A percentile compares a stretch with the other conserved stretches of the same genome.
Evolutionary conservation across 2,888 invertebrate genomes (phyloP).

Genomic region (Ophion costatus): DNA sequence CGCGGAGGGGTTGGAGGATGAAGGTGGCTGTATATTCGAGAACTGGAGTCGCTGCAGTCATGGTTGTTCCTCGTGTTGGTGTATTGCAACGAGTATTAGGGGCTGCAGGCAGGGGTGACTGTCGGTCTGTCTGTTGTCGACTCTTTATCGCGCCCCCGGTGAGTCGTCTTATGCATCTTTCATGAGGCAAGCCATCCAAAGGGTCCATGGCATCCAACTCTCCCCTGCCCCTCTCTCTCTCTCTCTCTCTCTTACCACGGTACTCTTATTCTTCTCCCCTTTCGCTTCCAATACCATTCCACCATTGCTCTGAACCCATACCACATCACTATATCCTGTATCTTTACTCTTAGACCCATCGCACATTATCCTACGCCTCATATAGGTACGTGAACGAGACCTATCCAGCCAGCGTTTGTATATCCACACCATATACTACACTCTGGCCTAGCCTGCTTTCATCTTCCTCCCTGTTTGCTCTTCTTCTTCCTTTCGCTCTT

Average conservation of each 20-base stretch:
- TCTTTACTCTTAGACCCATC: conserved; percentile 52
- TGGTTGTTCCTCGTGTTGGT: conserved; percentile 69
- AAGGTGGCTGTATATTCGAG: conserved; percentile 34
- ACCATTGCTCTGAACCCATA: conserved; percentile 70
- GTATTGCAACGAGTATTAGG: conserved; percentile 83
- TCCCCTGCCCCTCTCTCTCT: conserved; percentile 51
- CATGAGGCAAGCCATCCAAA: conserved; percentile 83
- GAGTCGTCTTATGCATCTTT: conserved; percentile 84
- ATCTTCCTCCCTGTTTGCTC: conserved; percentile 41
- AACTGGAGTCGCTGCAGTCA: conserved; percentile 62
- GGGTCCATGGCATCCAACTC: conserved; percentile 79
- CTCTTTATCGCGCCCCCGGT: conserved; percentile 84
- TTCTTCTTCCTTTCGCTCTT: conserved; percentile 26
- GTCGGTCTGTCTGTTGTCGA: conserved; percentile 84
- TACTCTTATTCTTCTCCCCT: conserved; percentile 53
- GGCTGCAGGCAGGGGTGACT: conserved; percentile 80
- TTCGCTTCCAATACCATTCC: conserved; percentile 51
- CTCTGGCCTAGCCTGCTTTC: conserved; percentile 57
- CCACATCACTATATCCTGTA: conserved; percentile 64
- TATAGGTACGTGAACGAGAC: conserved; percentile 33
- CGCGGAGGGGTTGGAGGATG: conserved; percentile 60
- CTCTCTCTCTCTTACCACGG: conserved; percentile 49
- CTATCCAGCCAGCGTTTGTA: conserved; percentile 47
- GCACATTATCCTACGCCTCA: conserved; percentile 49
- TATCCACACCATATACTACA: conserved; percentile 42